Percentiles rank a stretch among this genome's conserved stretches.
Evolutionary conservation across 2,113 vertebrate species (phyloP).

Genomic region (Labeo catla): DNA sequence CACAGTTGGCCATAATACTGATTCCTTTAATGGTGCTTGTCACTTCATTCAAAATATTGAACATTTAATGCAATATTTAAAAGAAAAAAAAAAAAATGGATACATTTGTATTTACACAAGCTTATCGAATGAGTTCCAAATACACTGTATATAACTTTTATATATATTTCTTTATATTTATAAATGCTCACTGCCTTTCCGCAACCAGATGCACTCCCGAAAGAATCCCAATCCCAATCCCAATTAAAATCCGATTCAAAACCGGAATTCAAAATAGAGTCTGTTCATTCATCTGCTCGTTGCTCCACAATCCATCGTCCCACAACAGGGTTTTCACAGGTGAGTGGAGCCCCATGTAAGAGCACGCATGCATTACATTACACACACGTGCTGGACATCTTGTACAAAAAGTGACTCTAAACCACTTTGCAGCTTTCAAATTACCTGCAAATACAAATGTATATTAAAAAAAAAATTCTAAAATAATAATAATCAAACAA

Average conservation of each 20-base stretch:
- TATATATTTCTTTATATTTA: constrained; percentile 60
- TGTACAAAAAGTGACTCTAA: constrained; percentile 27
- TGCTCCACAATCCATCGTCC: constrained; percentile 22
- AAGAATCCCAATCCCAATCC: background rate
- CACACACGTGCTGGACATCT: background rate
- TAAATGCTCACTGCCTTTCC: constrained; percentile 40
- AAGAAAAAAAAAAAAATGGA: constrained; percentile 66
- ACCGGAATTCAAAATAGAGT: constrained; percentile 6
- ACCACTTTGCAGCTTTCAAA: constrained; percentile 26
- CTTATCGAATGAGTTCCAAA: constrained; percentile 73
- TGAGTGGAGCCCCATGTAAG: background rate
- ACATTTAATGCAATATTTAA: constrained; percentile 72
- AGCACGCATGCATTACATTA: background rate
- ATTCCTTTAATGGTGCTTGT: constrained; percentile 60
- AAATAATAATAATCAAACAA: constrained; percentile 10
- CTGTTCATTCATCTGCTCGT: background rate
- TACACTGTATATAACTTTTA: constrained; percentile 64
- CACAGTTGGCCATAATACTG: constrained; percentile 73
- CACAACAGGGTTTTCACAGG: background rate
- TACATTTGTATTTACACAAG: constrained; percentile 76
- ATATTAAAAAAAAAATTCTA: constrained; percentile 23
- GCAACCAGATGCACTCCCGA: constrained; percentile 26
- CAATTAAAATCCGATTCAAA: background rate
- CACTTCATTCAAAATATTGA: constrained; percentile 67
- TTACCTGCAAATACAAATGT: constrained; percentile 40